phyloP scores from a whole-genome alignment of 2,888 invertebrate genomes.

The Steinernema carpocapsae region DNA sequence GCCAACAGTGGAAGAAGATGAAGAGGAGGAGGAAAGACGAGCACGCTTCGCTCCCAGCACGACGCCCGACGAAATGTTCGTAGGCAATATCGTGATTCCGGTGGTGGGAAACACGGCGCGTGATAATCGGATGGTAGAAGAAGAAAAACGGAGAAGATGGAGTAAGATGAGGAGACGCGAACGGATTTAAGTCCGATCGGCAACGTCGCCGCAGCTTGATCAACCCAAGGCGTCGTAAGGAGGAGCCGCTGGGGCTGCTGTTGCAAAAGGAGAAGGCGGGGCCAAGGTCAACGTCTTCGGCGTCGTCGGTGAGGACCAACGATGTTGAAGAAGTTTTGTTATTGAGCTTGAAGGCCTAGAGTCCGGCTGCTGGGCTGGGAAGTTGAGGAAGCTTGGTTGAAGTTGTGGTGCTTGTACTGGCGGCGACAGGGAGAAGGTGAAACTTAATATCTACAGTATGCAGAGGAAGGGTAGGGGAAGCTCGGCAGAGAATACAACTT shows the following conservation, averaged over 20 bases:
- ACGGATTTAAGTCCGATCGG: neutral
- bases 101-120: slow-evolving; percentile 21
- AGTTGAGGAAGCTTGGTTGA: too few species aligned
- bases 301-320: neutral
- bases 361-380: too few species aligned
- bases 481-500: slow-evolving; percentile 17
- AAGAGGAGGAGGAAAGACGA: slow-evolving; percentile 13
- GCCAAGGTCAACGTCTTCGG: too few species aligned
- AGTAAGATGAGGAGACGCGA: too few species aligned
- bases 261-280: neutral
- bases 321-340: neutral
- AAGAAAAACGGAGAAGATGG: too few species aligned
- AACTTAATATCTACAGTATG: neutral
- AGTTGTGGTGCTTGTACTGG: too few species aligned
- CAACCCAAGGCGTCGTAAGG: neutral
- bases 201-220: neutral
- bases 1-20: too few species aligned
- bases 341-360: too few species aligned
- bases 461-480: neutral
- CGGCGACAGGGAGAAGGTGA: neutral
- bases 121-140: neutral
- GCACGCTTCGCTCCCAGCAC: slow-evolving; percentile 25
- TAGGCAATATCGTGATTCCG: slow-evolving; percentile 23
- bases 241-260: neutral
- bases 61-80: slow-evolving; percentile 2